phyloP scores from a whole-genome alignment of 2,888 invertebrate species.

The Tethea ocularis region DNA sequence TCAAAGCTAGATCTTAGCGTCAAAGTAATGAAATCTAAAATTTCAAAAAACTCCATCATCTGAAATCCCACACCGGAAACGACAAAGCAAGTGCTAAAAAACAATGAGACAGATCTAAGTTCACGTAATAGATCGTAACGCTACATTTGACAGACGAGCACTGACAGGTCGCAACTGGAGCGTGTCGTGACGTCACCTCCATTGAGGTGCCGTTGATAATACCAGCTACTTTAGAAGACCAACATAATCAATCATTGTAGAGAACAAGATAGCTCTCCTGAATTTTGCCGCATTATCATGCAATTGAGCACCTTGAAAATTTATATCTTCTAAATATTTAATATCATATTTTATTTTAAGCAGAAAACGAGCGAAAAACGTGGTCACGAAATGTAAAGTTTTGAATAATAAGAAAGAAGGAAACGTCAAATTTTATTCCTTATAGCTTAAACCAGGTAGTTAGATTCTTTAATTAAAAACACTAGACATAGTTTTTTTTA shows the following conservation, averaged over 20 bases:
- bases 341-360: too few species aligned
- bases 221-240: not conserved
- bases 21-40: not conserved
- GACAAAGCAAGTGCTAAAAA: constrained; percentile 54
- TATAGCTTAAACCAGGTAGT: too few species aligned
- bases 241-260: not conserved
- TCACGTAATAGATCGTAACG: constrained; percentile 51
- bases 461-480: too few species aligned
- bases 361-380: too few species aligned
- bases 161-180: constrained; percentile 71
- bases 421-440: too few species aligned
- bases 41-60: not conserved
- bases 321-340: not conserved
- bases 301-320: not conserved
- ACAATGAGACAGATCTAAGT: constrained; percentile 45
- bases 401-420: too few species aligned
- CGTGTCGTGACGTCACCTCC: constrained; percentile 67
- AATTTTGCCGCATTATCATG: not conserved
- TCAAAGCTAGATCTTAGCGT: not conserved
- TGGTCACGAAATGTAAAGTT: too few species aligned
- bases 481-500: too few species aligned
- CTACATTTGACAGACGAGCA: constrained; percentile 51
- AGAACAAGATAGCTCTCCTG: not conserved
- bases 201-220: constrained; percentile 41
- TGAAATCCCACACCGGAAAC: constrained; percentile 33